Base-by-base conservation (phyloP, 2,888 invertebrate genomes). In the Nomada fabriciana region DNA sequence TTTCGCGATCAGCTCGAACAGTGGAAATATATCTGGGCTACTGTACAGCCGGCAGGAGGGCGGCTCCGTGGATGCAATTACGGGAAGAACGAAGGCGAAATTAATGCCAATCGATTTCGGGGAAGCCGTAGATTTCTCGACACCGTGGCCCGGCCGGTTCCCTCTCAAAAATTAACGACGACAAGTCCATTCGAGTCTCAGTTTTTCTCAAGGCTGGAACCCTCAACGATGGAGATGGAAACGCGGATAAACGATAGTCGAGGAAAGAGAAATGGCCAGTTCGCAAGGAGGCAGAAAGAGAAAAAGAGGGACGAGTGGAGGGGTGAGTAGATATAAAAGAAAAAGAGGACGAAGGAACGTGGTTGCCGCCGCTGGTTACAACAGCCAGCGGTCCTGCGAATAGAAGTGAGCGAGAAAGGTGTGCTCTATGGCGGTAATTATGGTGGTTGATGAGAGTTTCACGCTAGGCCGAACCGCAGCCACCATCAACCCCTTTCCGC, bases 381-480 rank as follows among this genome's bases (percentile, higher is more conserved):
- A 42, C 55, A 13, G 23, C 23, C 20, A 42, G 4, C 42, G 73
- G 60, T 80, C 72, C 29, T 68, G 82, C 55, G 84, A 63, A 10
- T 10, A 53, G 71, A 77, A 60, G 59, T 67, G 76, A 70, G 59
- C 63, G 69, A 68, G 82, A 76, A 77, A 77, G 69, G 72, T 60
- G 76, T 76, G 64, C 80, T 83, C 76, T 85, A 85, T 84, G 82
- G 78, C 78, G 76, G 88, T 90, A 90, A 91, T 91, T 91, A 91
- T 90, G 88, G 87, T 90, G 88, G 90, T 91, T 91, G 91, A 91
- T 91, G 91, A 90, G 91, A 91, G 90, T 90, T 91, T 91, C 90
- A 90, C 90, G 90, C 86, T 86, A 89, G 90, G 87, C 84, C 81
- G 87, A 89, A 88, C 91, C 88, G 84, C 89, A 90, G 83, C 86